Base-by-base conservation (phyloP, 2,113 vertebrate genomes). In the Herpetotheres cachinnans region DNA sequence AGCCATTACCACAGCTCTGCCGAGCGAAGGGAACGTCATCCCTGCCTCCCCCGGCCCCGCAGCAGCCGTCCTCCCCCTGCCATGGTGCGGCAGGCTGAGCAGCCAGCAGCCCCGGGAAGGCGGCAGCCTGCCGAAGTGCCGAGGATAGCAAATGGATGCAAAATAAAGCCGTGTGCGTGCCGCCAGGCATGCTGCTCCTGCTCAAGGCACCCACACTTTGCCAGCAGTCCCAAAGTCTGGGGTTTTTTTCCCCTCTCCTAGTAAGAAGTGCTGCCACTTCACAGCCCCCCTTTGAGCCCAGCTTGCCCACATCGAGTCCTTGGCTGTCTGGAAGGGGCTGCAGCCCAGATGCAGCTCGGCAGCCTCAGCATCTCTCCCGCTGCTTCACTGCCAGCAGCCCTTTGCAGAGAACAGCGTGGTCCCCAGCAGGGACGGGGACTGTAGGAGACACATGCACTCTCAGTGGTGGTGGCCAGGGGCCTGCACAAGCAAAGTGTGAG, bases 361-460 rank as follows among this genome's bases (percentile, higher is more conserved):
- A 84, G 73, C 73, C 78, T 30, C 24, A 7, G 77, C 66, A 93
- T 49, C 81, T 50, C 5, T 49, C 89, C 62, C 40, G 55, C 77
- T 82, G 81, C 44, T 47, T 20, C 21, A 5, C 56, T 26, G 56
- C 29, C 65, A 61, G 27, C 36, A 61, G 49, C 52, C 13, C 66
- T 66, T 42, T 55, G 62, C 78, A 82, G 82, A 52, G 70, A 32
- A 24, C 0, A 0, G n/a, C 2, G 0, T 4, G 32, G 49, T 86
- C 36, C 62, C 46, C 69, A 62, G 69, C 22, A 92, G 44, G 44
- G 56, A 54, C 3, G 4, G 26, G 10, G 38, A 21, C 50, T 59
- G 50, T 3, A 74, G 55, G 73, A 81, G 24, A 77, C 0, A 0
- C 0, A 0, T 14, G 22, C 0, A 0, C 44, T 59, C 38, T 62